A percentile compares a stretch with the other conserved stretches of the same genome.
phyloP scores from a whole-genome alignment of 2,113 vertebrate species.

The Tapirus terrestris region DNA sequence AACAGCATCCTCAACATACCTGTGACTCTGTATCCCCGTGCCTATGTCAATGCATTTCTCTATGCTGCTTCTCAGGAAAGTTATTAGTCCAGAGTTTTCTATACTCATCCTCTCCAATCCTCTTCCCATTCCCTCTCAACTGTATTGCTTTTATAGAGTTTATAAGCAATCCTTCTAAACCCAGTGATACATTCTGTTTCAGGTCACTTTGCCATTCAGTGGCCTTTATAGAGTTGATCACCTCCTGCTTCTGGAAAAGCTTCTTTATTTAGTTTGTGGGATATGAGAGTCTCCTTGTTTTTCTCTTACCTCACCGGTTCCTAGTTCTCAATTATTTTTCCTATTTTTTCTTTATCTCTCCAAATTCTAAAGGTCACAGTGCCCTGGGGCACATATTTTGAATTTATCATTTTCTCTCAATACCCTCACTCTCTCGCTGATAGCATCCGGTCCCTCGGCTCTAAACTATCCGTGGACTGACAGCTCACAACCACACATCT shows the following conservation, averaged over 20 bases:
- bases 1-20: not conserved
- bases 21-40: too few species aligned
- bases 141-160: rapidly evolving
- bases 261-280: not conserved
- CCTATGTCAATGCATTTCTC: not conserved
- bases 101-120: not conserved
- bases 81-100: too few species aligned
- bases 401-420: not conserved
- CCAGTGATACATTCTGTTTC: rapidly evolving
- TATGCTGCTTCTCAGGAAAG: not conserved
- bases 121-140: too few species aligned
- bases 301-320: not conserved
- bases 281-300: too few species aligned
- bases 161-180: not conserved
- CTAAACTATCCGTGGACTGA: too few species aligned
- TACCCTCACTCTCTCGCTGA: not conserved
- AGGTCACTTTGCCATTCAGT: rapidly evolving
- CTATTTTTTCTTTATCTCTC: not conserved
- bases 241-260: not conserved
- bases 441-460: not conserved
- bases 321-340: not conserved
- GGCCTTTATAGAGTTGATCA: not conserved
- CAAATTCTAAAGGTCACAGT: not conserved
- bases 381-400: not conserved
- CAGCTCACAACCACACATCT: rapidly evolving